phyloP scores from a whole-genome alignment of 2,113 vertebrate genomes.

The Grantiella picta region DNA sequence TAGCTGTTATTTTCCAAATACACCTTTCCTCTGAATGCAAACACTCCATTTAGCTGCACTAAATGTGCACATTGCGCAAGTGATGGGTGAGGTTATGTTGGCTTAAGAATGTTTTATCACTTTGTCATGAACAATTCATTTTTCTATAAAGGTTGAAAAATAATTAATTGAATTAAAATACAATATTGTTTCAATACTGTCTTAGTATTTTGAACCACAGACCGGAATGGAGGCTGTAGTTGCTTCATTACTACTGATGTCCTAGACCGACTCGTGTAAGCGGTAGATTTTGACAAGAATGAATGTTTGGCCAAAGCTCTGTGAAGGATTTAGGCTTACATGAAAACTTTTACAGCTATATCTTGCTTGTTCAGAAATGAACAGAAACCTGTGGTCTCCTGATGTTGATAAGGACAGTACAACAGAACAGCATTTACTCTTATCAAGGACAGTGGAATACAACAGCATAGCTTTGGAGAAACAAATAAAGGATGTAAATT shows the following conservation, averaged over 20 bases:
- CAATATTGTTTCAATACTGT: background rate
- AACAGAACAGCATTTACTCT: background rate
- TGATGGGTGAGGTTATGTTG: background rate
- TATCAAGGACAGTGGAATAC: background rate
- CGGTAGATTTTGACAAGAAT: background rate
- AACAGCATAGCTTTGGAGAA: background rate
- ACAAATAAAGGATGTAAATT: background rate
- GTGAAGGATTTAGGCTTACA: background rate
- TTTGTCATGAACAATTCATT: background rate
- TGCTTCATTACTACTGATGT: background rate
- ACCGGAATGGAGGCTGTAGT: background rate
- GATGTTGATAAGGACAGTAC: background rate
- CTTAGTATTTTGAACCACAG: background rate
- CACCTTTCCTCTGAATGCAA: background rate
- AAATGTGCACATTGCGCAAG: background rate
- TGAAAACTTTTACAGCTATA: background rate
- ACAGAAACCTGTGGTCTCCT: background rate
- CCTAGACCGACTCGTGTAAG: accelerated
- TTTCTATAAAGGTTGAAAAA: background rate
- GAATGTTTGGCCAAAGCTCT: background rate
- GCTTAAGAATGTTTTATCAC: background rate
- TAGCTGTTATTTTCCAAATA: background rate
- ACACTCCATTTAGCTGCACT: background rate
- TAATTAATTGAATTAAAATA: background rate
- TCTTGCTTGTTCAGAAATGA: background rate